Base-by-base conservation (phyloP, 2,113 vertebrate species). In the Trachemys scripta region DNA sequence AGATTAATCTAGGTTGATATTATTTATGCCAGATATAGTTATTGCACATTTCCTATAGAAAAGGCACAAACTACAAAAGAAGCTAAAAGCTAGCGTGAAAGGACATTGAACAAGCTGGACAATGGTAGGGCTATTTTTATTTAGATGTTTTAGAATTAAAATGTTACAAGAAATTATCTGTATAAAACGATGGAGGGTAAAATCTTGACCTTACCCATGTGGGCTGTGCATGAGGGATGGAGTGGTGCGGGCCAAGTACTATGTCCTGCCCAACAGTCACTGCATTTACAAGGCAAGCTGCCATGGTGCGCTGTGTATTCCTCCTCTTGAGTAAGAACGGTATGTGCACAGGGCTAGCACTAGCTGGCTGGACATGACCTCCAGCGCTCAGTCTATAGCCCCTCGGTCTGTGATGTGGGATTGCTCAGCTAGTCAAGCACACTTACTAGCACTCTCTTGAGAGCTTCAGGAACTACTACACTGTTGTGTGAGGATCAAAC, bases 371-470 rank as follows among this genome's bases (percentile, higher is more conserved):
- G 72, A 49, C 22, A 14, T 47, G 5, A 12, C 49, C 79, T 95
- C 49, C 10, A 35, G 65, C 90, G 85, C 57, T 93, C 87, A 87
- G 47, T 90, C n/a, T 93, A 9, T 90, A 90, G 89, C 24, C 22
- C 25, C 90, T 53, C 27, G 2, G 8, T 62, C 62, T 92, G 20
- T 51, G 9, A 20, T 53, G 90, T 82, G 47, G 88, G 84, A 91
- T 91, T 93, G 95, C 27, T 42, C 25, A 82, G 53, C 45, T 56
- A 92, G 72, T 47, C 38, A 80, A 56, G 49, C 82, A 80, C 49
- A 92, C 38, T 78, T 92, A 80, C 92, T 90, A 95, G 20, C 47
- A 85, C 91, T 91, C 65, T 91, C 25, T 62, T 82, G 24, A 83
- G 81, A 25, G 72, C 22, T 75, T 24, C 20, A 42, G 22, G 72